A percentile compares a stretch with the other conserved stretches of the same genome.
These are phyloP conservation scores for Cinclus mexicanus DNA, from an alignment of 2,113 vertebrate species.

Conservation along the genomic window DNA sequence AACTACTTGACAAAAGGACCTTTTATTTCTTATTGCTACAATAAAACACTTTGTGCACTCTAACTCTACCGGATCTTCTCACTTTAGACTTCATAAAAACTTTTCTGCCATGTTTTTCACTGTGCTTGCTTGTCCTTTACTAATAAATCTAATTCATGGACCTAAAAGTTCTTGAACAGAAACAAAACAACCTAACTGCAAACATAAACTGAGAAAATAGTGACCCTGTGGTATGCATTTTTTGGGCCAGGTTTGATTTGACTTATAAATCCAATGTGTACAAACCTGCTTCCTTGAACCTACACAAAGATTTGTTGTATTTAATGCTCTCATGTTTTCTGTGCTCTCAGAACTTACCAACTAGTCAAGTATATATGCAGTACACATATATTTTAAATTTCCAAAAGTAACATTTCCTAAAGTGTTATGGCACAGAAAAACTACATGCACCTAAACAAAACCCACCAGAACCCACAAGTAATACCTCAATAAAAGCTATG, in stretches of 20 bases:
- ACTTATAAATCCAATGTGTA: neutral
- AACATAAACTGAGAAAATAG: neutral
- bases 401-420: neutral
- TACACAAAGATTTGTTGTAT: neutral
- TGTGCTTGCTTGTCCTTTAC: neutral
- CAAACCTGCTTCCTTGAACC: neutral
- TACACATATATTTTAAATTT: neutral
- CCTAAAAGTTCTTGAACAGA: neutral
- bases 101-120: neutral
- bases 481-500: neutral
- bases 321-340: neutral
- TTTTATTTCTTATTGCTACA: neutral
- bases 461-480: neutral
- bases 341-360: neutral
- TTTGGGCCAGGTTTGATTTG: neutral
- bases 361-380: neutral
- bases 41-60: neutral
- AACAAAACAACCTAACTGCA: neutral
- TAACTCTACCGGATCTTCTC: neutral
- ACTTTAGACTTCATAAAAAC: neutral
- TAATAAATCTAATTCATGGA: slow-evolving; percentile 15
- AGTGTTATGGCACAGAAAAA: neutral
- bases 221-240: neutral
- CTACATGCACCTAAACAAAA: neutral
- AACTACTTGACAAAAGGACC: neutral